Conservation (phyloP, 2,113 vertebrate species). For the Microcebus jonahi region DNA sequence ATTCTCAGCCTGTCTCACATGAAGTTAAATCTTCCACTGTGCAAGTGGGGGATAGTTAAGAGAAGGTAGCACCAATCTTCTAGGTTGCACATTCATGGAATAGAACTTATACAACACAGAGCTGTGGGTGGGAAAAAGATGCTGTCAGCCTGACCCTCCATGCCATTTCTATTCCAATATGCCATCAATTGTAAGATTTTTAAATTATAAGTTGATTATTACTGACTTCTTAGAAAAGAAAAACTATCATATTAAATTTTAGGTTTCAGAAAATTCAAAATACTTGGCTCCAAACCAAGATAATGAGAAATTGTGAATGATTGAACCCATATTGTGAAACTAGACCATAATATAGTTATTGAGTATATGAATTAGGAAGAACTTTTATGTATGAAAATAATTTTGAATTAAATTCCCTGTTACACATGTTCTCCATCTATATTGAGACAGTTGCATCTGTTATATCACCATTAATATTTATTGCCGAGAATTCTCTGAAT, state of each 20-base stretch:
- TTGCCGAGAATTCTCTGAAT: neutral
- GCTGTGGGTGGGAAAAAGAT: neutral
- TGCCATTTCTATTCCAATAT: neutral
- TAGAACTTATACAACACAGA: neutral
- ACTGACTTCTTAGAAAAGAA: neutral
- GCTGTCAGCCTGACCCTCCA: neutral
- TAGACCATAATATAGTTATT: neutral
- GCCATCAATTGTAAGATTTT: neutral
- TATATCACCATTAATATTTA: neutral
- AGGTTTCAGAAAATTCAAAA: constrained; percentile 22
- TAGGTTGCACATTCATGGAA: neutral
- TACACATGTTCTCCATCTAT: neutral
- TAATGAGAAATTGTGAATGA: neutral
- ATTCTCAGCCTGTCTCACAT: neutral
- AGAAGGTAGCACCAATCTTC: neutral
- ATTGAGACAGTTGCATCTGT: neutral
- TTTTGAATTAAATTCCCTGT: constrained; percentile 3
- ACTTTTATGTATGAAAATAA: neutral
- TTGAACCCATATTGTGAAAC: neutral
- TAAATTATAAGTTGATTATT: neutral
- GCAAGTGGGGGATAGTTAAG: neutral
- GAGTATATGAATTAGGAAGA: neutral
- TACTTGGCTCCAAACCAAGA: neutral
- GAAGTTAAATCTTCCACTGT: neutral
- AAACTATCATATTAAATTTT: neutral